A percentile compares a stretch with the other conserved stretches of the same genome.
Conservation (phyloP, 2,797 vertebrate genomes). For the Lutjanus campechanus region DNA sequence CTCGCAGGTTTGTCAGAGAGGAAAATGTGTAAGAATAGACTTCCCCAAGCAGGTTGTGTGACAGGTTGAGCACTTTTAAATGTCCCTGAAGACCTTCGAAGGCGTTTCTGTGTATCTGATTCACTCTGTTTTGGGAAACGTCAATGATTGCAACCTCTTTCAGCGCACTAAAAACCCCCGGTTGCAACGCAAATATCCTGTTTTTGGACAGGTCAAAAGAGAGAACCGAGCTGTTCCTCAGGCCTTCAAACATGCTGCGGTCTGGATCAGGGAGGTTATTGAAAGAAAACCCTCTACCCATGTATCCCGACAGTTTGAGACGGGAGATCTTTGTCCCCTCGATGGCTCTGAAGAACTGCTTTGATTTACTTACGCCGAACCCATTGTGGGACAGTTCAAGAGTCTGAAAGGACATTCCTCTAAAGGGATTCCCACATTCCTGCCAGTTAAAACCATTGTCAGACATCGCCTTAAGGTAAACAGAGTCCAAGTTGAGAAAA, state of each 20-base stretch:
- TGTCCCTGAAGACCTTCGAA: constrained; percentile 87
- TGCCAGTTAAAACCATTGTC: constrained; percentile 64
- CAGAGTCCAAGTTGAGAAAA: constrained; percentile 75
- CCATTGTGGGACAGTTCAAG: constrained; percentile 82
- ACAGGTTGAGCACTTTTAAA: constrained; percentile 86
- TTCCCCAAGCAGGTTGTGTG: constrained; percentile 89
- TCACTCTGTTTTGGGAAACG: constrained; percentile 87
- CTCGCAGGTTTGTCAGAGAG: constrained; percentile 63
- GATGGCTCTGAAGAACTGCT: constrained; percentile 82
- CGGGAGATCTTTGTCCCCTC: constrained; percentile 82
- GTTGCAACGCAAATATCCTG: constrained; percentile 84
- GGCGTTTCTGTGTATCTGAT: constrained; percentile 81
- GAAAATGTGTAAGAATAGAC: constrained; percentile 84
- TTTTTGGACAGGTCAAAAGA: constrained; percentile 85
- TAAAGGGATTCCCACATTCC: constrained; percentile 87
- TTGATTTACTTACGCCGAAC: constrained; percentile 58
- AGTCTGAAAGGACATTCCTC: constrained; percentile 76
- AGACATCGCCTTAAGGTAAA: constrained; percentile 33
- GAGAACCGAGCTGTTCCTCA: constrained; percentile 79
- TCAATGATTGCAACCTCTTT: constrained; percentile 76
- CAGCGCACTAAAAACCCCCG: constrained; percentile 82
- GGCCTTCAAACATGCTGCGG: constrained; percentile 82
- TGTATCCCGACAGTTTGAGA: constrained; percentile 80
- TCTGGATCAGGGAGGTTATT: constrained; percentile 87
- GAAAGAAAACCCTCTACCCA: constrained; percentile 87